Conservation (phyloP, 2,113 vertebrate species). For the Piliocolobus tephrosceles region DNA sequence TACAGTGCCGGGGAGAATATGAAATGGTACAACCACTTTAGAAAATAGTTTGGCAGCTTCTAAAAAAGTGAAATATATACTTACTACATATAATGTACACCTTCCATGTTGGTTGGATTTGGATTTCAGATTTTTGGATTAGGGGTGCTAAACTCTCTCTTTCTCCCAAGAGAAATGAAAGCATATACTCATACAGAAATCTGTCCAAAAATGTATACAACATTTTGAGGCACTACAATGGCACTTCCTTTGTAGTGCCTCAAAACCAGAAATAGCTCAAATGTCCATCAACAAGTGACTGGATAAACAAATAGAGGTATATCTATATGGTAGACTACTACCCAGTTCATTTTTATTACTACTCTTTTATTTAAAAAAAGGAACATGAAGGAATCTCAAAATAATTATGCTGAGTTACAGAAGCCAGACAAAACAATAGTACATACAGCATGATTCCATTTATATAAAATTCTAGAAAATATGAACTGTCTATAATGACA, state of each 20-base stretch:
- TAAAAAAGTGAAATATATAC: neutral
- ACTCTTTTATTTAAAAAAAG: neutral
- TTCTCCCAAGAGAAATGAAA: neutral
- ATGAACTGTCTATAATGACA: neutral
- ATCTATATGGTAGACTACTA: neutral
- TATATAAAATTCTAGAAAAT: neutral
- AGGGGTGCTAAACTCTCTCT: no score
- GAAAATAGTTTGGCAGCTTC: neutral
- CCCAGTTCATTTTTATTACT: neutral
- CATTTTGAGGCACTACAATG: neutral
- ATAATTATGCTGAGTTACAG: neutral
- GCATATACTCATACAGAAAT: neutral
- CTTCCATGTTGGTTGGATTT: neutral
- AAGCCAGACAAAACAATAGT: neutral
- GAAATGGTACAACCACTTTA: no score
- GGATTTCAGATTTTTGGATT: no score
- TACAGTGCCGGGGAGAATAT: neutral
- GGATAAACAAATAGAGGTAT: neutral
- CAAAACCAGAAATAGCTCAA: neutral
- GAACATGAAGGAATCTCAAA: neutral
- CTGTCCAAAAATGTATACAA: neutral
- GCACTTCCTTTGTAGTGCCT: neutral
- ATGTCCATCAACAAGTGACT: neutral
- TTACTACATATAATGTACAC: neutral
- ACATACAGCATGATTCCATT: neutral